phyloP scores from a whole-genome alignment of 2,888 invertebrate species.

The Holacanthella duospinosa region DNA sequence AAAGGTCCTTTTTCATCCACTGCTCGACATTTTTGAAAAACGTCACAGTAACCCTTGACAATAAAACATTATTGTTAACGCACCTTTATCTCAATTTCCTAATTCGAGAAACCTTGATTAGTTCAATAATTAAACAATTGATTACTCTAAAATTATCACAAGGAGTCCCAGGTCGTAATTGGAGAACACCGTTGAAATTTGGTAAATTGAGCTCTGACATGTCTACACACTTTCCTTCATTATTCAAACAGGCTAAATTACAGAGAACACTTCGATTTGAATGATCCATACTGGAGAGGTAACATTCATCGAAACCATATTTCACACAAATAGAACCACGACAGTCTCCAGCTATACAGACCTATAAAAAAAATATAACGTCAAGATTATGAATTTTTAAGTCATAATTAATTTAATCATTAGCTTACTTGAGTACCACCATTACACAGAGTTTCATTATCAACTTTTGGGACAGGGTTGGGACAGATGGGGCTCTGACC shows the following conservation, averaged over 20 bases:
- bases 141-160: constrained; percentile 11
- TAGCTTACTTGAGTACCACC: constrained; percentile 3
- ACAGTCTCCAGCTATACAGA: constrained; percentile 8
- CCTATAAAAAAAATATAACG: background rate
- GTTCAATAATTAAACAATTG: background rate
- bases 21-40: constrained; percentile 7
- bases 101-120: background rate
- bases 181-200: background rate
- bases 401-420: background rate
- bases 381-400: background rate
- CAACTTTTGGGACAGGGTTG: background rate
- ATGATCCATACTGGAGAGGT: background rate
- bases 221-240: background rate
- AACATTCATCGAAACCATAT: background rate
- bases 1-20: constrained; percentile 10
- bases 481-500: constrained; percentile 1
- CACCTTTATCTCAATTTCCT: background rate
- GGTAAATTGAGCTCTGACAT: background rate
- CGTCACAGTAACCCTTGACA: constrained; percentile 8
- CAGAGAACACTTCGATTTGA: background rate
- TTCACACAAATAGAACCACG: constrained; percentile 9
- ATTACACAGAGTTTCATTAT: constrained; percentile 6
- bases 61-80: background rate
- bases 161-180: constrained; percentile 6
- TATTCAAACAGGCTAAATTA: constrained; percentile 5